Evolutionary conservation across 1,140 invertebrate species (phyloP).

Genomic region (Prorops nasuta): DNA sequence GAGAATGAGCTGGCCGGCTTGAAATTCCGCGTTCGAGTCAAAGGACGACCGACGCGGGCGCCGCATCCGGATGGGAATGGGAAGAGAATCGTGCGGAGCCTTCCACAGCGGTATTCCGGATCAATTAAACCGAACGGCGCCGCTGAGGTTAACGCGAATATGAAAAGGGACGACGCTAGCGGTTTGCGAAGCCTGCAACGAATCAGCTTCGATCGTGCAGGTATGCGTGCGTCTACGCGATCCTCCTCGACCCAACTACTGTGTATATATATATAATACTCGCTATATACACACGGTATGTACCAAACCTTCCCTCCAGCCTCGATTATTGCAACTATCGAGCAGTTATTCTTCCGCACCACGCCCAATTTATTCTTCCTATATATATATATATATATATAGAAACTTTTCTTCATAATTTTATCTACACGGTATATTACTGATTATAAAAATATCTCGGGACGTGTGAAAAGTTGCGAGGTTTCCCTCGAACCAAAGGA

Average conservation of each 20-base stretch:
- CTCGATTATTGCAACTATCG: background rate
- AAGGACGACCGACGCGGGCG: conserved; percentile 15
- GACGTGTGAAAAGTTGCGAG: no score
- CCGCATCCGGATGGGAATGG: background rate
- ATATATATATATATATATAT: no score
- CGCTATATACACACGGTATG: no score
- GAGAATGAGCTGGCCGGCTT: conserved; percentile 13
- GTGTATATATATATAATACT: no score
- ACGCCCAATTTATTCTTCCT: no score
- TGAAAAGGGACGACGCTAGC: conserved; percentile 34
- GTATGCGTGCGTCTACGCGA: conserved; percentile 27
- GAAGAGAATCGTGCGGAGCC: background rate
- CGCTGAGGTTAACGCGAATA: conserved; percentile 36
- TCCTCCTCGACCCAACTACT: no score
- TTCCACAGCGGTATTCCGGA: conserved; percentile 34
- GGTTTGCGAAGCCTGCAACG: conserved; percentile 18
- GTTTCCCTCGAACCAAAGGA: no score
- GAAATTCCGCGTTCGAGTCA: conserved; percentile 25
- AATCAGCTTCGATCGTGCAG: conserved; percentile 21
- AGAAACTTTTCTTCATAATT: no score
- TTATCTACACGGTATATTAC: no score
- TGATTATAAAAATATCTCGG: no score
- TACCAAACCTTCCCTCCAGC: background rate
- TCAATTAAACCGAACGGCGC: conserved; percentile 34
- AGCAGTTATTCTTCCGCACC: no score